Base-by-base conservation (phyloP, 2,797 vertebrate genomes). In the Enteromius paludinosus region DNA sequence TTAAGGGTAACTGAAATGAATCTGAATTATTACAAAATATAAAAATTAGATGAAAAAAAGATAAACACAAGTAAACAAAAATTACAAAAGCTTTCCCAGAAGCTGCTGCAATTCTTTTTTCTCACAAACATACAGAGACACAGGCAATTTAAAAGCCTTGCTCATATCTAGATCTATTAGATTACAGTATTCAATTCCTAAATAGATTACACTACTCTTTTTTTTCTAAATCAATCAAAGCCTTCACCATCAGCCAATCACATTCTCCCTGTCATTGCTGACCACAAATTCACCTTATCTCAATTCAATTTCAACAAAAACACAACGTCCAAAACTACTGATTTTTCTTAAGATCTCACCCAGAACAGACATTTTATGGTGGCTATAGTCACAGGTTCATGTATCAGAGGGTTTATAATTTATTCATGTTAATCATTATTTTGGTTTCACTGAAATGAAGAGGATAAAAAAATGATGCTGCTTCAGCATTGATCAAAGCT, bases 401-500 rank as follows among this genome's bases (percentile, higher is more conserved):
- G 43, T 75, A 33, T 54, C 35, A 43, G 14, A 62, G 14, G 4
- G 5, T 35, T 41, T 28, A 61, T 80, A 6, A 70, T 70, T 70
- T 70, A 61, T 70, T 79, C 25, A 61, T 80, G 18, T 15, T 68
- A 14, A 78, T 68, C 62, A 41, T 66, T 78, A 66, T 66, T 70
- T 71, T 70, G 49, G 14, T 18, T 62, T 61, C 20, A 49, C 43
- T 71, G 14, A 70, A 79, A 79, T 71, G 38, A 71, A 45, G 38
- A 54, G 25, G 30, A 74, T 43, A n/a, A 41, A 17, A 54, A 35
- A 41, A 83, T 23, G 1, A 68, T 45, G 8, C 70, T 56, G 66
- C 25, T 54, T 83, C 71, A 78, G 66, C 59, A 73, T 9, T 61
- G 59, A 81, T 81, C 23, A 62, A 66, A 78, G 18, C 49, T 15